A percentile compares a stretch with the other conserved stretches of the same genome.
phyloP scores from a whole-genome alignment of 2,888 invertebrate species.

The Cheilosia grossa region DNA sequence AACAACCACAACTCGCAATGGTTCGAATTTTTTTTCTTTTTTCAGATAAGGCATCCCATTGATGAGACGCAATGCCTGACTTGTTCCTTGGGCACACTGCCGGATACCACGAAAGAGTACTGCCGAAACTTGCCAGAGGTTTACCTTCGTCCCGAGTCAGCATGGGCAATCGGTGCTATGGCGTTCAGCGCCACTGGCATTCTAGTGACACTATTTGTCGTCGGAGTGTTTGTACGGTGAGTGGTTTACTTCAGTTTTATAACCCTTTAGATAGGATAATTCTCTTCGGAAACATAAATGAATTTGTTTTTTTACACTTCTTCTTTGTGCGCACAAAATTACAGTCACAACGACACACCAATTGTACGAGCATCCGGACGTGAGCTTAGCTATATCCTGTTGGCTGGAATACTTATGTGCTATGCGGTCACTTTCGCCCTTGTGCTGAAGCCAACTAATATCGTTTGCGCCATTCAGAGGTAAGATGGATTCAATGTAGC shows the following conservation, averaged over 20 bases:
- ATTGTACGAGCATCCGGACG: conserved; percentile 98
- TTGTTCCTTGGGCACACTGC: conserved; percentile 93
- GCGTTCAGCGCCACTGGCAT: conserved; percentile 94
- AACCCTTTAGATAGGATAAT: conserved; percentile 40
- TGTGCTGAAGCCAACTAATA: conserved; percentile 92
- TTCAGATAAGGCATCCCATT: conserved; percentile 90
- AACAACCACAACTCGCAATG: conserved; percentile 15
- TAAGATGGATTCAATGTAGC: conserved; percentile 85
- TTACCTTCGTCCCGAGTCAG: conserved; percentile 91
- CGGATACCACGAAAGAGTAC: conserved; percentile 89
- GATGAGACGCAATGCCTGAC: conserved; percentile 93
- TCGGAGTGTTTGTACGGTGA: conserved; percentile 89
- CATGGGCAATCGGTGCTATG: conserved; percentile 97
- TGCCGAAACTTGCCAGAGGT: conserved; percentile 92
- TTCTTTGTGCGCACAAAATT: conserved; percentile 32
- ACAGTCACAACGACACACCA: conserved; percentile 94
- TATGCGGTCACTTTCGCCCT: conserved; percentile 96
- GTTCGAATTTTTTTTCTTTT: conserved; percentile 34
- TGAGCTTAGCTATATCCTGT: conserved; percentile 94
- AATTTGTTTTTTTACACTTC: conserved; percentile 29
- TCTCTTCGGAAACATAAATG: conserved; percentile 52
- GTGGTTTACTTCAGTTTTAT: conserved; percentile 63
- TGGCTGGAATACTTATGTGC: conserved; percentile 95
- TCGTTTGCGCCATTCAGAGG: conserved; percentile 96
- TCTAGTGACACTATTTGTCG: conserved; percentile 90